Evolutionary conservation across 2,113 vertebrate genomes (phyloP), one percentile per base, ranked within the genome.

Genomic region (Hepsetus odoe): DNA sequence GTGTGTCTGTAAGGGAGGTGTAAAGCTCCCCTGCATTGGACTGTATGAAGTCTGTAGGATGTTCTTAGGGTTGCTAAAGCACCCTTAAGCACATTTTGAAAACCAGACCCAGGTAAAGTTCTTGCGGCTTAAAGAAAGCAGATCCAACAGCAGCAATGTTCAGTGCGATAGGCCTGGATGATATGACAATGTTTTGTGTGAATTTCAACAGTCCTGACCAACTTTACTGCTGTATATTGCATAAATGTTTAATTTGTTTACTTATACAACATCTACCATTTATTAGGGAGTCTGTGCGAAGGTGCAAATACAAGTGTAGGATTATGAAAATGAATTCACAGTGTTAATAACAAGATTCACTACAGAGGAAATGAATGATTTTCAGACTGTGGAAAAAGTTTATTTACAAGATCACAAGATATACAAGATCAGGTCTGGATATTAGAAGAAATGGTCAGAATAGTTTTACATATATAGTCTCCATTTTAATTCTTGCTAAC

Each of bases 401-500:
- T 44, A 7, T 6, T 42, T 42, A 1, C 1, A 42, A 8, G 40
- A 42, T 42, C n/a, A n/a, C n/a, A n/a, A n/a, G n/a, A n/a, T n/a
- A n/a, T n/a, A n/a, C n/a, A n/a, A n/a, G n/a, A n/a, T n/a, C n/a
- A n/a, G n/a, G n/a, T n/a, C n/a, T n/a, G n/a, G n/a, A n/a, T n/a
- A n/a, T n/a, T 42, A 44, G 12, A 42, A 8, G 40, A 42, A 44
- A 49, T 49, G 0, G 14, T 49, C 5, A 5, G 4, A 9, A 9
- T 5, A 38, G 35, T 38, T 59, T n/a, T 74, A 46, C 72, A 14
- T 78, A 28, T 40, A 58, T 30, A 20, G 38, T 42, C 40, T 70
- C 5, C 79, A 30, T 62, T 66, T 40, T 44, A 71, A 44, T 24
- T 26, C 51, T 66, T 76, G n/a, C 51, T 22, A 49, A 64, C 62